Evolutionary conservation across 2,888 invertebrate genomes (phyloP).

Genomic region (Hypsopygia costalis): DNA sequence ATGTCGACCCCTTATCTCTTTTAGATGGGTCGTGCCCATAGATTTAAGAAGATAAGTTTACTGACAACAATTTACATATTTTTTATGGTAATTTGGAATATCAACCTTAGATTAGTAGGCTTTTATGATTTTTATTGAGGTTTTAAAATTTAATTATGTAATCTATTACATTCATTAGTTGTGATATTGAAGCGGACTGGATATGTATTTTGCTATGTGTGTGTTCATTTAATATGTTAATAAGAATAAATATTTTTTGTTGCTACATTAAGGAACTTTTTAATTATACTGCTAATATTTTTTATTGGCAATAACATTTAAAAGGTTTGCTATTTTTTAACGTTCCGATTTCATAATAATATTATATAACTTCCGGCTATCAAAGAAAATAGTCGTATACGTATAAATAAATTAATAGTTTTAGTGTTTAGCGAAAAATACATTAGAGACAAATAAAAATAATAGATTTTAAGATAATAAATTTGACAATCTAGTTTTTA

Average conservation of each 20-base stretch:
- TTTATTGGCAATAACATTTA: not conserved
- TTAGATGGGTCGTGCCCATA: constrained; percentile 66
- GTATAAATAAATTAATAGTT: no score
- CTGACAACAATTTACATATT: constrained; percentile 15
- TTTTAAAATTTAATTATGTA: not conserved
- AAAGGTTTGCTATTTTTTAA: not conserved
- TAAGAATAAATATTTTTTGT: not conserved
- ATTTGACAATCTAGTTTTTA: no score
- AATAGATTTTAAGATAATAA: no score
- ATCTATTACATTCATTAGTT: not conserved
- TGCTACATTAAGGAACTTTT: not conserved
- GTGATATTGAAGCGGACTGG: not conserved
- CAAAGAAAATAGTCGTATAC: no score
- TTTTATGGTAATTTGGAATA: not conserved
- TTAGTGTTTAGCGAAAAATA: no score
- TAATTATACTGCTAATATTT: no score
- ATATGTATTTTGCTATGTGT: not conserved
- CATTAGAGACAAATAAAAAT: no score
- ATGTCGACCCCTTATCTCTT: constrained; percentile 76
- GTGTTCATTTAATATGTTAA: not conserved
- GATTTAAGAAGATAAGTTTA: constrained; percentile 45
- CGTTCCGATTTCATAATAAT: not conserved
- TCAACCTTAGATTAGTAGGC: not conserved
- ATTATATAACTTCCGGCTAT: no score
- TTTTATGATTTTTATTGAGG: not conserved